Percentiles rank a stretch among this genome's conserved stretches.
Conservation (phyloP, 2,888 invertebrate genomes). For the Coecobrya sp. region DNA sequence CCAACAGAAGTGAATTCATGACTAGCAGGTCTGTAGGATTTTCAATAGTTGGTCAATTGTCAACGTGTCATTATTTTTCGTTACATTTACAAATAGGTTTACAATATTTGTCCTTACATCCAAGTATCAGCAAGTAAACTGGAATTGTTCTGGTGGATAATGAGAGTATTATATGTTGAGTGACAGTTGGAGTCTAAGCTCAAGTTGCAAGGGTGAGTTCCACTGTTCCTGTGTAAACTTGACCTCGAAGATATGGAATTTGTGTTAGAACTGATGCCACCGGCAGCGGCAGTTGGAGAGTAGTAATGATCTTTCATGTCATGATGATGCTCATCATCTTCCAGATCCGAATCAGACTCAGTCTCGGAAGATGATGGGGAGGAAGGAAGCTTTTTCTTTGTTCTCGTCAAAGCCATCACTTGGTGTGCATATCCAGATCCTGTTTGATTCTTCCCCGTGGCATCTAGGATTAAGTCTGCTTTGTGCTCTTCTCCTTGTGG, state of each 20-base stretch:
- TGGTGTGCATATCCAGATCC: slow-evolving; percentile 57
- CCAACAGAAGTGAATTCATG: slow-evolving; percentile 86
- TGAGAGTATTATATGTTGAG: slow-evolving; percentile 94
- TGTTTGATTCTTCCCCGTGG: slow-evolving; percentile 88
- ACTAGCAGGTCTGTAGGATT: slow-evolving; percentile 86
- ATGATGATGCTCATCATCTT: slow-evolving; percentile 82
- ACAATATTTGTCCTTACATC: slow-evolving; percentile 83
- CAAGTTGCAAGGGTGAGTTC: slow-evolving; percentile 84
- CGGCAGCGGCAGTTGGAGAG: slow-evolving; percentile 45
- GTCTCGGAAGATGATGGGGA: slow-evolving; percentile 76
- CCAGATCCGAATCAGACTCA: slow-evolving; percentile 79
- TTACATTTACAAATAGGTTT: background rate
- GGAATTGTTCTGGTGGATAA: slow-evolving; percentile 91
- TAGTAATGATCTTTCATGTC: slow-evolving; percentile 81
- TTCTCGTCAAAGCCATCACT: slow-evolving; percentile 61
- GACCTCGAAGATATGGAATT: slow-evolving; percentile 81
- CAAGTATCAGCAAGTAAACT: slow-evolving; percentile 86
- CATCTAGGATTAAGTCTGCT: slow-evolving; percentile 87
- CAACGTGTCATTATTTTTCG: background rate
- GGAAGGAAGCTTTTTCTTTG: slow-evolving; percentile 69
- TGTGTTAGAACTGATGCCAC: slow-evolving; percentile 72
- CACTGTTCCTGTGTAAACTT: slow-evolving; percentile 80
- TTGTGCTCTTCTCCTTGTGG: slow-evolving; percentile 96
- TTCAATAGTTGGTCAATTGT: background rate
- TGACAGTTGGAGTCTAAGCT: slow-evolving; percentile 86